Percentiles rank a stretch among this genome's conserved stretches.
Conservation (phyloP, 1,140 invertebrate genomes). For the Mycetomoellerius zeteki region DNA sequence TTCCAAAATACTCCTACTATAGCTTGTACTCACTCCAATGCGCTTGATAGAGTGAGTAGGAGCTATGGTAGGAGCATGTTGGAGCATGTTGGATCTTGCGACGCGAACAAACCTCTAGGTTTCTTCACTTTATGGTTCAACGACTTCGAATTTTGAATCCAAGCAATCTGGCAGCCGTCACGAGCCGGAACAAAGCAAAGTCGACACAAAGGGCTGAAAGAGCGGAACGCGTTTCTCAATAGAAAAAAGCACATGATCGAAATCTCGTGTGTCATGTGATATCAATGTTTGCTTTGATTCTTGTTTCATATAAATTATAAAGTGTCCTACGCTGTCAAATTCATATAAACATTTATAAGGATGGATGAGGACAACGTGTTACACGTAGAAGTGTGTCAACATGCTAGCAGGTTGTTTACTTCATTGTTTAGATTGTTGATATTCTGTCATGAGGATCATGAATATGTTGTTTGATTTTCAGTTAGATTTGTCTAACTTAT, state of each 20-base stretch:
- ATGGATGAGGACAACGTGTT: slow-evolving; percentile 68
- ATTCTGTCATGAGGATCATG: neutral
- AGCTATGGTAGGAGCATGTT: too few species aligned
- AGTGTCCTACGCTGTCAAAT: neutral
- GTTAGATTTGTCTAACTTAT: neutral
- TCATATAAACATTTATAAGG: neutral
- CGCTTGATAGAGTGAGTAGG: too few species aligned
- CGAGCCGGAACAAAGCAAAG: neutral
- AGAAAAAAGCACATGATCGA: neutral
- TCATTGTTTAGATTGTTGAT: neutral
- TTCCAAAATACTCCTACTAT: too few species aligned
- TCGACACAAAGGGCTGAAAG: neutral
- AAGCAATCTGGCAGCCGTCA: neutral
- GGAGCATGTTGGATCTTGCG: too few species aligned
- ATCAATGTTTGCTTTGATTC: neutral
- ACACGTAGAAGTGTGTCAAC: slow-evolving; percentile 83
- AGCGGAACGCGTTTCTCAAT: neutral
- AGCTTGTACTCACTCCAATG: too few species aligned
- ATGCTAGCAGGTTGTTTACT: slow-evolving; percentile 71
- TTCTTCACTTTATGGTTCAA: neutral
- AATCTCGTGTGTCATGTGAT: neutral
- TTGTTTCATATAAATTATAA: neutral
- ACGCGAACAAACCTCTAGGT: too few species aligned
- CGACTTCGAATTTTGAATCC: slow-evolving; percentile 50
- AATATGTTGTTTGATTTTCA: neutral